Evolutionary conservation across 2,888 invertebrate species (phyloP).

Genomic region (Gryllus longicercus): DNA sequence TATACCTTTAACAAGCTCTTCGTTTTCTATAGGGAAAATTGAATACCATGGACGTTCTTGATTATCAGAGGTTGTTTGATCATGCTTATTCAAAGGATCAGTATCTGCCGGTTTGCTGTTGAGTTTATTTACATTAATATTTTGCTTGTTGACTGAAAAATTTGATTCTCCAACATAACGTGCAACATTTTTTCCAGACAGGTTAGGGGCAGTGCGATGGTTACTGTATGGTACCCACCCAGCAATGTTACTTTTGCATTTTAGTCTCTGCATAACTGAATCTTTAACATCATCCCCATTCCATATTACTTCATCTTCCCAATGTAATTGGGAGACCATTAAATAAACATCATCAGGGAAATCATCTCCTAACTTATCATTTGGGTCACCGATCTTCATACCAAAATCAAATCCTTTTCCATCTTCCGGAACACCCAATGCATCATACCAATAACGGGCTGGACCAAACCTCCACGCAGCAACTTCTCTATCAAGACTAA

Average conservation of each 20-base stretch:
- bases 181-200: constrained; percentile 59
- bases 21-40: constrained; percentile 97
- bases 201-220: constrained; percentile 70
- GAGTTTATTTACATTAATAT: constrained; percentile 41
- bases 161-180: constrained; percentile 43
- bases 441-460: constrained; percentile 98
- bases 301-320: constrained; percentile 99
- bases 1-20: constrained; percentile 87
- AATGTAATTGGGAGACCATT: constrained; percentile 94
- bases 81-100: constrained; percentile 42
- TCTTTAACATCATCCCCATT: constrained; percentile 95
- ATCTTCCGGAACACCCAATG: constrained; percentile 90
- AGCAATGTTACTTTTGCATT: constrained; percentile 88
- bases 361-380: constrained; percentile 52
- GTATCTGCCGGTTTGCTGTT: constrained; percentile 39
- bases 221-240: constrained; percentile 96
- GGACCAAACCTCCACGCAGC: constrained; percentile 97
- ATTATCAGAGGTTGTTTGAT: constrained; percentile 54
- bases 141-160: constrained; percentile 42
- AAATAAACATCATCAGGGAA: constrained; percentile 88
- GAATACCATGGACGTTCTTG: constrained; percentile 92
- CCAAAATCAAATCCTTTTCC: constrained; percentile 97
- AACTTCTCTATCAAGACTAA: constrained; percentile 52
- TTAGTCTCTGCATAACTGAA: constrained; percentile 72
- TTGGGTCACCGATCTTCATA: constrained; percentile 66